phyloP scores from a whole-genome alignment of 1,140 invertebrate genomes.

The Drosophila bocki region DNA sequence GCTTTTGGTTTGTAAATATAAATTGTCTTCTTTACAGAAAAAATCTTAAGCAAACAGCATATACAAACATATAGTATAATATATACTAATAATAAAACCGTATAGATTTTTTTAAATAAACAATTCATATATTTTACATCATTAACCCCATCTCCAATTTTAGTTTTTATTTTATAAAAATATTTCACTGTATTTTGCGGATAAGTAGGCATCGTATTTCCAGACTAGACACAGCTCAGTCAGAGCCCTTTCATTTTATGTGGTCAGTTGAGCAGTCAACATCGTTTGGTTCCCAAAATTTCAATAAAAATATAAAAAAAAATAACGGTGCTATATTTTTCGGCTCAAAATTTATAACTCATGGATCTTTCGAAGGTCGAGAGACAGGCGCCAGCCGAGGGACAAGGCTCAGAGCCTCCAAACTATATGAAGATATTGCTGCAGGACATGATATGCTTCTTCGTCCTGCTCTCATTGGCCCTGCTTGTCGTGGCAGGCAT shows the following conservation, averaged over 20 bases:
- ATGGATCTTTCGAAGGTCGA: slow-evolving; percentile 45
- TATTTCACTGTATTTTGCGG: background rate
- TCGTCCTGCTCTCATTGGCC: slow-evolving; percentile 42
- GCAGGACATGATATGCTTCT: slow-evolving; percentile 50
- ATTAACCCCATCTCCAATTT: background rate
- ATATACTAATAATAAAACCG: background rate
- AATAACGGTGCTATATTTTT: slow-evolving; percentile 3
- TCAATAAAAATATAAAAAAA: background rate
- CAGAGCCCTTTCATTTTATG: background rate
- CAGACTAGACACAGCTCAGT: no score
- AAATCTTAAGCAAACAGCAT: no score
- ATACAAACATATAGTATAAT: no score
- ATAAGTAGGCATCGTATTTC: background rate
- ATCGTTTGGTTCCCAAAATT: slow-evolving; percentile 34
- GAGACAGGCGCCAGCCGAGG: slow-evolving; percentile 16
- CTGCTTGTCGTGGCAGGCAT: slow-evolving; percentile 36
- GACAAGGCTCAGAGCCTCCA: background rate
- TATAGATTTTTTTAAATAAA: background rate
- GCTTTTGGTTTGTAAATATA: no score
- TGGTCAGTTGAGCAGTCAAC: background rate
- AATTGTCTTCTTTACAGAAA: no score
- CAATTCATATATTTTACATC: background rate
- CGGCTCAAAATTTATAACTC: background rate
- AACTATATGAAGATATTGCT: slow-evolving; percentile 21
- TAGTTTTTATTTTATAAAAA: background rate